Percentiles rank a stretch among this genome's conserved stretches.
Conservation (phyloP, 2,888 invertebrate species). For the Seira sanloemensis region DNA sequence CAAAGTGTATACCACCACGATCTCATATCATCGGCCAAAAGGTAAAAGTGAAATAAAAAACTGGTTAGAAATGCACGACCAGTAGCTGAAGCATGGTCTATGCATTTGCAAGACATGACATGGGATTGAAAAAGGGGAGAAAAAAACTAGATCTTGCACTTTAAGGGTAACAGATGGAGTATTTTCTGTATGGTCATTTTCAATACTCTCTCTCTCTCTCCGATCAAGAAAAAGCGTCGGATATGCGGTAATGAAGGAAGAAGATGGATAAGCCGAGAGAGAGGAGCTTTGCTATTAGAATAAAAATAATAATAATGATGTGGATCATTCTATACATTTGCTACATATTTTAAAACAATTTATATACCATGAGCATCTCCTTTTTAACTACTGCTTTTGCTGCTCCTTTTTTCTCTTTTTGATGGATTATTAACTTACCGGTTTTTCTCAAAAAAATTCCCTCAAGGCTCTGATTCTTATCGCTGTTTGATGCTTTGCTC, state of each 20-base stretch:
- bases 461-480: conserved; percentile 73
- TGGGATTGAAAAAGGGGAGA: conserved; percentile 24
- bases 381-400: conserved; percentile 18
- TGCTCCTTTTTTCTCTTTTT: conserved; percentile 69
- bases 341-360: conserved; percentile 19
- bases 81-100: conserved; percentile 59
- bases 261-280: conserved; percentile 28
- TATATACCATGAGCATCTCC: conserved; percentile 27
- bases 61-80: conserved; percentile 73
- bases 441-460: conserved; percentile 71
- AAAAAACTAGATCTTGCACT: conserved; percentile 72
- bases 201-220: neutral
- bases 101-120: conserved; percentile 59
- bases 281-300: conserved; percentile 12
- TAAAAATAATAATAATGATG: conserved; percentile 47
- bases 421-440: conserved; percentile 74
- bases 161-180: conserved; percentile 72
- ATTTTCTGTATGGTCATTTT: conserved; percentile 47
- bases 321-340: conserved; percentile 18
- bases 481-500: conserved; percentile 35
- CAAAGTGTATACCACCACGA: conserved; percentile 23
- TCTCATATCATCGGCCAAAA: neutral
- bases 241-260: conserved; percentile 37
- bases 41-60: conserved; percentile 66
- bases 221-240: conserved; percentile 28